These are phyloP conservation scores for Eudyptes chrysolophus DNA, from an alignment of 2,113 vertebrate genomes.

Conservation along the genomic window DNA sequence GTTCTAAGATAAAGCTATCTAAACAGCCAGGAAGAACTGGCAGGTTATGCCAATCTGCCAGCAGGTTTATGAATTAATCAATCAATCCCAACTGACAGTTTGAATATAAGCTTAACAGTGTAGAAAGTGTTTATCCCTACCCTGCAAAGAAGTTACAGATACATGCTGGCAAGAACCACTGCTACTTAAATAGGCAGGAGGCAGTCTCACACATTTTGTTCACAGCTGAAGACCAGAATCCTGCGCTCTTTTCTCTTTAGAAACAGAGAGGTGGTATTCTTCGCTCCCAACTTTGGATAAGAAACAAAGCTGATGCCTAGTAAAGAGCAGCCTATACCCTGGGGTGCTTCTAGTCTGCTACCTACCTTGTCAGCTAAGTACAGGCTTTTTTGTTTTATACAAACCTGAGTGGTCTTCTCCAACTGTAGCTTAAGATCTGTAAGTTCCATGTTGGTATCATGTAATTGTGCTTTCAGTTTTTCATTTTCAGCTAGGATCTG, in stretches of 20 bases:
- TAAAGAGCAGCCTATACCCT: not conserved
- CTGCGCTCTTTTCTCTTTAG: not conserved
- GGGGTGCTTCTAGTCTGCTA: not conserved
- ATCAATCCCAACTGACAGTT: not conserved
- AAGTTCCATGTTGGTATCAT: constrained; percentile 93
- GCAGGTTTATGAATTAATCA: not conserved
- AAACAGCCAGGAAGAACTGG: not conserved
- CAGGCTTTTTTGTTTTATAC: not conserved
- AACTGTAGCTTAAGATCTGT: constrained; percentile 93
- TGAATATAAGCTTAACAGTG: not conserved
- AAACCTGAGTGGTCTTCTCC: constrained; percentile 96
- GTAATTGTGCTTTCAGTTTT: constrained; percentile 95
- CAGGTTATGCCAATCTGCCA: not conserved
- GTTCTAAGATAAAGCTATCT: not conserved
- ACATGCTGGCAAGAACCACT: not conserved
- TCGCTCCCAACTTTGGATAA: not conserved
- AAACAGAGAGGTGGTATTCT: not conserved
- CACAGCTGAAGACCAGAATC: not conserved
- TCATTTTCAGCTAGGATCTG: constrained; percentile 97
- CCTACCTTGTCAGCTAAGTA: not conserved
- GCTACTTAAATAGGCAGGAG: not conserved
- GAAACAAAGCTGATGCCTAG: not conserved
- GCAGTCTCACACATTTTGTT: not conserved
- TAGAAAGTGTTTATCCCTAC: not conserved
- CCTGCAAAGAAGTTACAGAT: not conserved